Base-by-base conservation (phyloP, 53 echinoderm and acorn worm genomes). In the Stichopus horrens region DNA sequence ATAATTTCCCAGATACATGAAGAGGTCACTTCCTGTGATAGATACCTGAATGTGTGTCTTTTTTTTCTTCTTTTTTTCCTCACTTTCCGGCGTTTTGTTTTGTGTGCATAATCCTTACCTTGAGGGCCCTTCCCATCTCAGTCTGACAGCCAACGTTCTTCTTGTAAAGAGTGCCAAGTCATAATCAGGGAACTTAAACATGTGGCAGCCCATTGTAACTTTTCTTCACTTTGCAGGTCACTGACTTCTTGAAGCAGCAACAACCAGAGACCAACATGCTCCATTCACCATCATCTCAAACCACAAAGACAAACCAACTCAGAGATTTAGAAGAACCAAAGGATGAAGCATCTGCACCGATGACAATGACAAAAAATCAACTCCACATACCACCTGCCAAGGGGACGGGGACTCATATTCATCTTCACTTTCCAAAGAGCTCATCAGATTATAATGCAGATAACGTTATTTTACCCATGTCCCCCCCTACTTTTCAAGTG, bases 401-500 rank as follows among this genome's bases (percentile, higher is more conserved):
- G 6, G 18, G 54, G 53, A 54, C 9, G 14, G 54, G 5, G 53
- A 52, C 16, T 13, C 79, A 79, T 53, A 18, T 79, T 53, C 79
- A 79, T 79, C 8, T 79, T 10, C 79, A 79, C 9, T 5, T 79
- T 8, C 55, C 56, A 6, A 7, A 52, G 8, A 6, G 11, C 16
- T 53, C 79, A 4, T 52, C 77, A 52, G 51, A 52, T 79, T 19
- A 18, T 4, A 8, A 55, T 13, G 9, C 56, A 10, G 52, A 55
- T 5, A 53, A n/a, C 7, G 19, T 52, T 8, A 53, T 23, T 9
- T 55, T 54, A 54, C 79, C 18, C n/a, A 19, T 53, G 55, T 55
- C 79, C 19, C 75, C 75, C 37, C 79, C 79, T 9, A 79, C 79
- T 11, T 79, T 55, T 79, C 79, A 79, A 52, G 52, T 79, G 0